Base-by-base conservation (phyloP, 1,140 invertebrate species). In the Armadillidium nasatum region DNA sequence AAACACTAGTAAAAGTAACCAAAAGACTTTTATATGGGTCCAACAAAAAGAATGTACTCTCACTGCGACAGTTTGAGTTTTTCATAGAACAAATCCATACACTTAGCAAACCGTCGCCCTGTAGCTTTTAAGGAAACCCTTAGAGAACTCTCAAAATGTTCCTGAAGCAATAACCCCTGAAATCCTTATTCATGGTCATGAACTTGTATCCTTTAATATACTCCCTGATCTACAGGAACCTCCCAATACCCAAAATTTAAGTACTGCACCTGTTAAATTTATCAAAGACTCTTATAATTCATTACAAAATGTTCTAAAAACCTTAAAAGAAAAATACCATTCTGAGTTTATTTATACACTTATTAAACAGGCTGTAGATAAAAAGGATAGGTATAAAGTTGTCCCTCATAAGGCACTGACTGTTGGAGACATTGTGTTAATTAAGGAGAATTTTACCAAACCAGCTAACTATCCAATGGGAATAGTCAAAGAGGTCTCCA, bases 31-130 rank as follows among this genome's bases (percentile, higher is more conserved):
- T 74, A 7, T 67, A 66, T 50, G 73, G 73, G 0, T 15, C 73
- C 7, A 50, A 60, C 4, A 22, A 67, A 6, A 74, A 66, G 0
- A 23, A 23, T 13, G 21, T 66, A 3, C 50, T 74, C 60, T 9
- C 10, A 13, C 22, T 54, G 3, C 73, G 44, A 9, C 44, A 74
- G n/a, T 74, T 74, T 19, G 7, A 74, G 4, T 66, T 74, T 7
- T 6, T 74, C 7, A 33, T 54, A n/a, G 19, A n/a, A 23, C 50
- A 74, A 10, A 74, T n/a, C 54, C 15, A 67, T 60, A 44, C 45
- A 74, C n/a, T 13, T 74, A n/a, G 7, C 60, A 1, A 74, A 67
- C 15, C 60, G 67, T 43, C 46, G 73, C 19, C 73, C 73, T 44
- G 19, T 67, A 0, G 50, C 50, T 4, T 74, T 74, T 67, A 66